phyloP scores from a whole-genome alignment of 2,888 invertebrate genomes.

The Ariolimax columbianus region DNA sequence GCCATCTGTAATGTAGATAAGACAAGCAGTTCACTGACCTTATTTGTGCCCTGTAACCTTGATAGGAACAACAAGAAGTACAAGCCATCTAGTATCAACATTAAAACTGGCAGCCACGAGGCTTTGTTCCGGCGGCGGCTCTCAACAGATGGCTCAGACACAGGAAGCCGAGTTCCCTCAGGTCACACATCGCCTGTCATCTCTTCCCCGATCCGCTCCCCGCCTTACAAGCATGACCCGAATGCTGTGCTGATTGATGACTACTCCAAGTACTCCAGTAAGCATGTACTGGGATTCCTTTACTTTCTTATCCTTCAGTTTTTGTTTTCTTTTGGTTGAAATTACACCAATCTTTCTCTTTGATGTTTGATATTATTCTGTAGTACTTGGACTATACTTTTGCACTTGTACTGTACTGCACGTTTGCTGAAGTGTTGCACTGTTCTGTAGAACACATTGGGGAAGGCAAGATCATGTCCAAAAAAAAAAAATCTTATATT shows the following conservation, averaged over 20 bases:
- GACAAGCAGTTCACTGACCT: background rate
- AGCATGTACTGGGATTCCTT: constrained; percentile 45
- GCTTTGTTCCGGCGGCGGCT: constrained; percentile 71
- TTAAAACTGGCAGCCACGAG: constrained; percentile 75
- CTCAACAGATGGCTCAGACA: constrained; percentile 71
- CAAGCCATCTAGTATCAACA: constrained; percentile 67
- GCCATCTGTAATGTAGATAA: background rate
- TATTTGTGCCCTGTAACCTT: background rate
- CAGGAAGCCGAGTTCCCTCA: constrained; percentile 70
- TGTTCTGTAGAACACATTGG: no score
- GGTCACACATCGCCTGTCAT: constrained; percentile 77
- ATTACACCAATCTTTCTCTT: no score
- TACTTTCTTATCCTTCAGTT: constrained; percentile 18
- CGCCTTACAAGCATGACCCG: constrained; percentile 66
- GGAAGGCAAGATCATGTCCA: no score
- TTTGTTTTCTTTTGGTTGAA: background rate
- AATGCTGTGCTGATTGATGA: constrained; percentile 44
- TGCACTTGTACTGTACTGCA: no score
- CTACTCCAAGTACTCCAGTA: constrained; percentile 56
- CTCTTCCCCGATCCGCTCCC: constrained; percentile 76
- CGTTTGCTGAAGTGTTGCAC: no score
- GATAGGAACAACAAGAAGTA: constrained; percentile 52
- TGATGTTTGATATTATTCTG: no score
- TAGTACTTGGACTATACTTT: no score
- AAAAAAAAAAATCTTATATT: no score